Conservation (phyloP, 2,113 vertebrate species). For the Alosa alosa region DNA sequence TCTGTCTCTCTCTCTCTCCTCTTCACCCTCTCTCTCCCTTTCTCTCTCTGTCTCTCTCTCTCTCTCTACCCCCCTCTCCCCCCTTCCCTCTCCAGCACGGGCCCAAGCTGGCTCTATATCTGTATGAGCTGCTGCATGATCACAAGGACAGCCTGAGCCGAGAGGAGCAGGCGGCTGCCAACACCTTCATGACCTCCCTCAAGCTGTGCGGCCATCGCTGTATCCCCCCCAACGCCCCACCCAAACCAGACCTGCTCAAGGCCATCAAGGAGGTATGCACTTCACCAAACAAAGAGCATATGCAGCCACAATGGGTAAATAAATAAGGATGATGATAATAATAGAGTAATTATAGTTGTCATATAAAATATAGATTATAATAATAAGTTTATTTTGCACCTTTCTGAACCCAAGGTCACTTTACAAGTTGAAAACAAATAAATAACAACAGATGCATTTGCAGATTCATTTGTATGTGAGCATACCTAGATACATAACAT, state of each 20-base stretch:
- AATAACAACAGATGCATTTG: too few species aligned
- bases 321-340: too few species aligned
- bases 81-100: slow-evolving; percentile 77
- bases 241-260: slow-evolving; percentile 84
- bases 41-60: neutral
- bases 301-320: too few species aligned
- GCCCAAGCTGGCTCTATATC: slow-evolving; percentile 87
- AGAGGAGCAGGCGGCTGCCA: slow-evolving; percentile 78
- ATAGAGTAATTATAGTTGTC: too few species aligned
- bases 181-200: slow-evolving; percentile 81
- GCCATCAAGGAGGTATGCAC: slow-evolving; percentile 82
- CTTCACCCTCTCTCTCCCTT: too few species aligned
- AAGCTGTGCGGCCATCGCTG: slow-evolving; percentile 87
- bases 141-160: slow-evolving; percentile 80
- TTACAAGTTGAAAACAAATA: too few species aligned
- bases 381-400: too few species aligned
- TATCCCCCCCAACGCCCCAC: slow-evolving; percentile 75
- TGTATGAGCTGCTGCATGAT: slow-evolving; percentile 87
- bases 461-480: too few species aligned
- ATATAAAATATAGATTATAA: too few species aligned
- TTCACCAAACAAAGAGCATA: slow-evolving; percentile 23
- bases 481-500: too few species aligned
- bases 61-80: too few species aligned
- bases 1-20: neutral
- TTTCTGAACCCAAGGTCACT: too few species aligned